Evolutionary conservation across 2,797 vertebrate species (phyloP).

Genomic region (Eulemur rubriventer): DNA sequence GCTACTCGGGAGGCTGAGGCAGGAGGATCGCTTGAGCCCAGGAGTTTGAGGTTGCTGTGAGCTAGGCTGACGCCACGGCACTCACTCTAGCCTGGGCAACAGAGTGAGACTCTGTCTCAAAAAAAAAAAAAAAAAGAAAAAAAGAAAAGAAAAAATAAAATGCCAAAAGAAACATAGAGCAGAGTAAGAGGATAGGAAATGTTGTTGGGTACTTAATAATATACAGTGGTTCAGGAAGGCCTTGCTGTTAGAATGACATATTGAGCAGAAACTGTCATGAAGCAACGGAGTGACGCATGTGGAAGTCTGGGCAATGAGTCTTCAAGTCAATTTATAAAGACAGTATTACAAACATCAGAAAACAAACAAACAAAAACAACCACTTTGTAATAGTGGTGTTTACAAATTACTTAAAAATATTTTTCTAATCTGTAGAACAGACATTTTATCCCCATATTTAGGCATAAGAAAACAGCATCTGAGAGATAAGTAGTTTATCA

Average conservation of each 20-base stretch:
- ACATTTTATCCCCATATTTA: neutral
- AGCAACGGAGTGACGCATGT: neutral
- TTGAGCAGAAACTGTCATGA: neutral
- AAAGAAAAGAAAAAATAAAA: too few species aligned
- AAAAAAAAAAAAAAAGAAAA: too few species aligned
- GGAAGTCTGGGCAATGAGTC: neutral
- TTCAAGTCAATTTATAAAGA: neutral
- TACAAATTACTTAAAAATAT: neutral
- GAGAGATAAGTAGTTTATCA: neutral
- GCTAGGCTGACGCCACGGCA: too few species aligned
- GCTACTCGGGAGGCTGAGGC: too few species aligned
- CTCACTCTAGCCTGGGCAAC: too few species aligned
- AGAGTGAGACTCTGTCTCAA: too few species aligned
- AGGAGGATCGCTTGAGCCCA: too few species aligned
- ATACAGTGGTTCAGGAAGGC: neutral
- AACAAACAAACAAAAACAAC: too few species aligned
- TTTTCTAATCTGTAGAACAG: neutral
- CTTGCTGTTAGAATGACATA: neutral
- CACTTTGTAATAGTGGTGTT: neutral
- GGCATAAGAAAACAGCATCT: neutral
- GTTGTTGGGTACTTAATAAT: neutral
- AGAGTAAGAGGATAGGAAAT: neutral
- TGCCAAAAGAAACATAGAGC: too few species aligned
- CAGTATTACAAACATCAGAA: neutral
- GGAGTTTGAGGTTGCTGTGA: too few species aligned